These are phyloP conservation scores for Lamproptera curius DNA, from an alignment of 2,888 invertebrate species.

Conservation along the genomic window DNA sequence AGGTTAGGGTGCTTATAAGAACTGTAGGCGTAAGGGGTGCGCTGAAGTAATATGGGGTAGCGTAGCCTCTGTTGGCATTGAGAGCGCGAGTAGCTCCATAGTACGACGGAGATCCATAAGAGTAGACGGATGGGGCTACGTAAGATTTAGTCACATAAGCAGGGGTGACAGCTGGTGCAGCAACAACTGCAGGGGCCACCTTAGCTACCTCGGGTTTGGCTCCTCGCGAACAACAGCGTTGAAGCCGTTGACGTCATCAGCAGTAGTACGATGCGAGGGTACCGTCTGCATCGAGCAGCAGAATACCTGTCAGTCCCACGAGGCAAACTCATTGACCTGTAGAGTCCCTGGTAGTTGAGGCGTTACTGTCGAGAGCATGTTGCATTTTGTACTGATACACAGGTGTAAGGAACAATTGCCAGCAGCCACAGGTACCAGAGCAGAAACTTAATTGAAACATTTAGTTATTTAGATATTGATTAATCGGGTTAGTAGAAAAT, in stretches of 20 bases:
- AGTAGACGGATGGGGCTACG: conserved; percentile 27
- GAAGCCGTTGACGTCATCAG: conserved; percentile 57
- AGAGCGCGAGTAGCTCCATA: neutral
- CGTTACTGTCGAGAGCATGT: no score
- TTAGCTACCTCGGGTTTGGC: conserved; percentile 15
- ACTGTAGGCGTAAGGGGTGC: neutral
- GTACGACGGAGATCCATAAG: neutral
- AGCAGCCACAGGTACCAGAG: no score
- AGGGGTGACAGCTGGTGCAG: conserved; percentile 3
- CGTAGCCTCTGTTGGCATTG: neutral
- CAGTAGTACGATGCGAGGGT: conserved; percentile 58
- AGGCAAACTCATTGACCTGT: no score
- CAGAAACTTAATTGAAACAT: no score
- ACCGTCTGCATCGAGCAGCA: conserved; percentile 52
- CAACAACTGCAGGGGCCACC: conserved; percentile 19
- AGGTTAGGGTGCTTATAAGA: conserved; percentile 3
- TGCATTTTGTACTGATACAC: no score
- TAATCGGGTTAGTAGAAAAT: no score
- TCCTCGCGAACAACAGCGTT: conserved; percentile 61
- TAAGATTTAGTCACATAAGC: conserved; percentile 32
- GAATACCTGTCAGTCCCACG: no score
- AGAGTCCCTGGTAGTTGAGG: no score
- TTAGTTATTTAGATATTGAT: no score
- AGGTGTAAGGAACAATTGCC: no score
- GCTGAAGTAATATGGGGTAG: conserved; percentile 6